phyloP scores from a whole-genome alignment of 1,140 invertebrate genomes.

The Liolophura sinensis region DNA sequence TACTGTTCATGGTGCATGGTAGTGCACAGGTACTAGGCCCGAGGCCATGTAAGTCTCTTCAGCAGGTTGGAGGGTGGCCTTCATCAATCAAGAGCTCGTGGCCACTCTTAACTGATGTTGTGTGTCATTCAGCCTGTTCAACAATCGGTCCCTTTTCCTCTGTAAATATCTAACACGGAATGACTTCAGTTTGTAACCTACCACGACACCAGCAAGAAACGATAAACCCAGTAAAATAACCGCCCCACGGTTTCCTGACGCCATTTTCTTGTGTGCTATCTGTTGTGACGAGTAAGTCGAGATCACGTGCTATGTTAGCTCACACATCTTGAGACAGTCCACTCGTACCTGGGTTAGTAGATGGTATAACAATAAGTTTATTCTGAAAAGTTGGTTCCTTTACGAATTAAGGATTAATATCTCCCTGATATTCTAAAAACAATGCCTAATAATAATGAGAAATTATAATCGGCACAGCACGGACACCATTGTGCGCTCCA shows the following conservation, averaged over 20 bases:
- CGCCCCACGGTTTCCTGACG: neutral
- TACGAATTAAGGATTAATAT: too few species aligned
- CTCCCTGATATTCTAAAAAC: too few species aligned
- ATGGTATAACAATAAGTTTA: too few species aligned
- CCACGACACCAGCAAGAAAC: conserved; percentile 19
- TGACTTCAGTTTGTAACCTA: conserved; percentile 28
- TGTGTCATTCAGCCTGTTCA: conserved; percentile 13
- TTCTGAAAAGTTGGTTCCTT: too few species aligned
- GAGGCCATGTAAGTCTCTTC: neutral
- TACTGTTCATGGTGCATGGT: neutral
- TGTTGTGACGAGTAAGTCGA: neutral
- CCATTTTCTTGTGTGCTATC: too few species aligned
- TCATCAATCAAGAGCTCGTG: conserved; percentile 2
- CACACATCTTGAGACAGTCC: too few species aligned
- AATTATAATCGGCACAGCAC: too few species aligned
- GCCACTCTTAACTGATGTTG: conserved; percentile 9
- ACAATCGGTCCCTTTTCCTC: conserved; percentile 24
- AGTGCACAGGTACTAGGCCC: neutral
- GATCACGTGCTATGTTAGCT: neutral
- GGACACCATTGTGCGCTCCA: too few species aligned
- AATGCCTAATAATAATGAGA: too few species aligned
- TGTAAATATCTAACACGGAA: conserved; percentile 22
- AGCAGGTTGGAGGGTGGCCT: neutral
- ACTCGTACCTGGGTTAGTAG: too few species aligned
- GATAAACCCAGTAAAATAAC: conserved; percentile 9